Conservation (phyloP, 2,113 vertebrate genomes). For the western clawed frog (Xenopus tropicalis) region UCB_Xtro_10.0 CM004451.2:66673001-66673500, state of each 20-base stretch:
- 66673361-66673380: neutral
- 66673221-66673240: constrained; percentile 34
- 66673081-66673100: constrained; percentile 39
- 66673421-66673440: too few relatives aligned
- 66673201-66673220: constrained; percentile 38
- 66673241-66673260: constrained; percentile 41
- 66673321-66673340: constrained; percentile 20
- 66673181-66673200: constrained; percentile 42
- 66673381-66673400: too few relatives aligned
- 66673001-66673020: constrained; percentile 32
- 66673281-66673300: constrained; percentile 25
- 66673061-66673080: constrained; percentile 41
- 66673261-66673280: constrained; percentile 28
- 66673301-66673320: constrained; percentile 14
- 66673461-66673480: too few relatives aligned
- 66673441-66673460: too few relatives aligned
- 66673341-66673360: constrained; percentile 29
- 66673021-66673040: constrained; percentile 38
- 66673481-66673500: too few relatives aligned
- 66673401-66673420: too few relatives aligned
- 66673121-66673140: constrained; percentile 42
- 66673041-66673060: constrained; percentile 27
- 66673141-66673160: constrained; percentile 43
- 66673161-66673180: constrained; percentile 45
- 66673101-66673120: constrained; percentile 44